Conservation (phyloP, 23 tunicate genomes). For the Halocynthia roretzi region DNA sequence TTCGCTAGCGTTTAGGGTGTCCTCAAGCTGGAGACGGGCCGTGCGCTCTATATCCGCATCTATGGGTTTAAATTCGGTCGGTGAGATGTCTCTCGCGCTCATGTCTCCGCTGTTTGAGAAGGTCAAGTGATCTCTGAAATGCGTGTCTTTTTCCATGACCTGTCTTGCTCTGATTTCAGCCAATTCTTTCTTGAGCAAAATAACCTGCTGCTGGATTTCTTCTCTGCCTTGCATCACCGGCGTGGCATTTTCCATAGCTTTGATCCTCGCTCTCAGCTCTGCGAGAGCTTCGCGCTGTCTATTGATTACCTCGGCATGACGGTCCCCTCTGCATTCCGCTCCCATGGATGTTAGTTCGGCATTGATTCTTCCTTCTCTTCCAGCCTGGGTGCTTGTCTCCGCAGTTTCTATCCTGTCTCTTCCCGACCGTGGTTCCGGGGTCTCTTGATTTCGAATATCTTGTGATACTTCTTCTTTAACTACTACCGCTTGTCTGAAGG, state of each 20-base stretch:
- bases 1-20: conserved; percentile 42
- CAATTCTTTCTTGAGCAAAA: conserved; percentile 76
- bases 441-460: background rate
- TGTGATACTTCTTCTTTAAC: background rate
- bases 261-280: conserved; percentile 70
- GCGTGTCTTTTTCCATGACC: conserved; percentile 72
- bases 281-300: conserved; percentile 90
- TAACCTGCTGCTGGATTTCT: conserved; percentile 77
- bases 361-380: conserved; percentile 45
- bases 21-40: conserved; percentile 44
- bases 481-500: conserved; percentile 11
- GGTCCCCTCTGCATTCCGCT: conserved; percentile 75
- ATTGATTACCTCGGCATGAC: conserved; percentile 71
- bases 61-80: conserved; percentile 7
- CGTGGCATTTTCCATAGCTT: conserved; percentile 68
- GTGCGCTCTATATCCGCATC: conserved; percentile 75
- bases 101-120: conserved; percentile 7
- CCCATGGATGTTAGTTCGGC: conserved; percentile 63
- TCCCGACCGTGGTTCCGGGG: background rate
- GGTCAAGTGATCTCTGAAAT: conserved; percentile 43
- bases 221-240: conserved; percentile 82
- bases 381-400: conserved; percentile 14
- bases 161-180: conserved; percentile 88
- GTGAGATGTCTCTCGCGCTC: background rate
- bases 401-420: conserved; percentile 1